Conservation (phyloP, 2,888 invertebrate species). For the Andrena flavipes region DNA sequence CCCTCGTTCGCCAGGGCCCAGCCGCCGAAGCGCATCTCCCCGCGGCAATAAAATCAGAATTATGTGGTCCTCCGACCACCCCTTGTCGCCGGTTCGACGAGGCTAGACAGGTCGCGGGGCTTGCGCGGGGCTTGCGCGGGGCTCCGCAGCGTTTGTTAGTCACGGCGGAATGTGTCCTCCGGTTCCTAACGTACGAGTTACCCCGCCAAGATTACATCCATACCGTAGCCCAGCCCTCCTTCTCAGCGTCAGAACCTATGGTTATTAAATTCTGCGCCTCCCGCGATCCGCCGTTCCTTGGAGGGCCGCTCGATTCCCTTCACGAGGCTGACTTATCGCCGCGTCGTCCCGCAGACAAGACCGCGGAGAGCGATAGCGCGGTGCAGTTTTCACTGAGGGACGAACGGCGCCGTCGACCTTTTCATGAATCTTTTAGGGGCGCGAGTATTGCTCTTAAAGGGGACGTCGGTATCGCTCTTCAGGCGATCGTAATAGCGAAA, state of each 20-base stretch:
- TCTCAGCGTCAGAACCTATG: conserved; percentile 66
- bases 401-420: conserved; percentile 30
- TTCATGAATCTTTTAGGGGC: conserved; percentile 47
- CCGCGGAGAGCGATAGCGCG: conserved; percentile 39
- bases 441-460: conserved; percentile 39
- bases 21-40: conserved; percentile 72
- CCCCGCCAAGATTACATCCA: conserved; percentile 83
- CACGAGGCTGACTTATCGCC: conserved; percentile 65
- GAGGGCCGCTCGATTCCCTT: conserved; percentile 51
- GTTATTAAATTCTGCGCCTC: conserved; percentile 80
- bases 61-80: conserved; percentile 74
- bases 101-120: conserved; percentile 43
- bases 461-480: conserved; percentile 6
- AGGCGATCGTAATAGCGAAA: conserved; percentile 48
- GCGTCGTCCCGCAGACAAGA: conserved; percentile 24
- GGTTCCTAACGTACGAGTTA: conserved; percentile 81
- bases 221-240: conserved; percentile 74
- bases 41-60: conserved; percentile 84
- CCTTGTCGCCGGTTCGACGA: conserved; percentile 45
- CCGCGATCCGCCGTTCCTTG: conserved; percentile 19
- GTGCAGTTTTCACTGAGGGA: conserved; percentile 15
- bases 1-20: conserved; percentile 61
- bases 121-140: conserved; percentile 49
- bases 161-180: conserved; percentile 81
- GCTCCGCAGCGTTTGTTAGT: conserved; percentile 79